Evolutionary conservation across 2,797 vertebrate genomes (phyloP).

Genomic region (Pyrocephalus nanus): DNA sequence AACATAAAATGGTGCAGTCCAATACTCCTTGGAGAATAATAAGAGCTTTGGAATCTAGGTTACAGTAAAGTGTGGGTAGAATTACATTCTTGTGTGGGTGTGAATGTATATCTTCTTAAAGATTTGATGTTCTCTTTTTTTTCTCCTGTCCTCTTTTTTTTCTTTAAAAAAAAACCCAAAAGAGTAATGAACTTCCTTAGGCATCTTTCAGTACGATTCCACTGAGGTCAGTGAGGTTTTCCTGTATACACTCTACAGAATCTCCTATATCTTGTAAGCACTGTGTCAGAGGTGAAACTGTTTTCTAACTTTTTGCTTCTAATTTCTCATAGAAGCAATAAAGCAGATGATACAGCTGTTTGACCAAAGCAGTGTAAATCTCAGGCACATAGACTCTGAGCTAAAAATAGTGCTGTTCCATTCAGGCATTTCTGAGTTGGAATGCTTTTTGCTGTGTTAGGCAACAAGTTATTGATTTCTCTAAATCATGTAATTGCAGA

Average conservation of each 20-base stretch:
- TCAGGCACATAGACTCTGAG: not conserved
- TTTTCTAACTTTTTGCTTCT: slow-evolving; percentile 9
- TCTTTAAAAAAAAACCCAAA: not conserved
- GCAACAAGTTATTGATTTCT: slow-evolving; percentile 23
- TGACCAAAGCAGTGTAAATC: not conserved
- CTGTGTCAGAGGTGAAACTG: not conserved
- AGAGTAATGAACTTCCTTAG: not conserved
- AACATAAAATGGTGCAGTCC: not conserved
- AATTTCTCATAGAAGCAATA: not conserved
- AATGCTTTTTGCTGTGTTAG: slow-evolving; percentile 35
- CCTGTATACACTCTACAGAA: not conserved
- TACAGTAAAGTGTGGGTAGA: slow-evolving; percentile 28
- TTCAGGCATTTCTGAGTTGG: not conserved
- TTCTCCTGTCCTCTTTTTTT: accelerated
- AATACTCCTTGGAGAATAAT: not conserved
- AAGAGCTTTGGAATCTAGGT: slow-evolving; percentile 47
- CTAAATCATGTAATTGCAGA: slow-evolving; percentile 78
- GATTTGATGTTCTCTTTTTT: not conserved
- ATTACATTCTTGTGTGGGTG: slow-evolving; percentile 10
- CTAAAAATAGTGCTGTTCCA: slow-evolving; percentile 15
- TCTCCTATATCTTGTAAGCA: not conserved
- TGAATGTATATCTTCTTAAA: slow-evolving; percentile 38
- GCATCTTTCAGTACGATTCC: not conserved
- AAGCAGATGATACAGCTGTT: not conserved
- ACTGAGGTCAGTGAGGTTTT: not conserved